Conservation (phyloP, 1,140 invertebrate species). For the Trachelipus rathkii region DNA sequence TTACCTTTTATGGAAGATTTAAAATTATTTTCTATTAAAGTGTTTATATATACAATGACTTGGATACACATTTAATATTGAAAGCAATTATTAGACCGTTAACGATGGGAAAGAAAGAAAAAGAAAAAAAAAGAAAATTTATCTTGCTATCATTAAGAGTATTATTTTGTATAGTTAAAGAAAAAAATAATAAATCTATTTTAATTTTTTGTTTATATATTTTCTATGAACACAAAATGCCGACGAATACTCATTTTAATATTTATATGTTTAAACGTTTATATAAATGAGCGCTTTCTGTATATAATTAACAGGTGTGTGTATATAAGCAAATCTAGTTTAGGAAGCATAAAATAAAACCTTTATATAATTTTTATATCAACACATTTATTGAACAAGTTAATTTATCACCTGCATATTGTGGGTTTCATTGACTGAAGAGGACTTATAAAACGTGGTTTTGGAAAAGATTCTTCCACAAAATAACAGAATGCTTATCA, state of each 20-base stretch:
- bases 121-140: background rate
- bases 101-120: background rate
- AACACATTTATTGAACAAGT: background rate
- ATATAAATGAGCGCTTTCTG: background rate
- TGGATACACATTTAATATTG: too few species aligned
- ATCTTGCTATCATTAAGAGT: background rate
- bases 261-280: background rate
- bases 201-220: slow-evolving; percentile 12
- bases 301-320: background rate
- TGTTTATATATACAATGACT: background rate
- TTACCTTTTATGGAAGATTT: background rate
- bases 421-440: background rate
- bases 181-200: slow-evolving; percentile 10
- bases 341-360: background rate
- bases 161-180: slow-evolving; percentile 12
- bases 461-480: background rate
- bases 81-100: too few species aligned
- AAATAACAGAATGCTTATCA: background rate
- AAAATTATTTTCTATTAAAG: background rate
- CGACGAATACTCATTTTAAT: background rate
- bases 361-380: background rate
- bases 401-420: background rate
- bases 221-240: background rate
- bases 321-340: background rate
- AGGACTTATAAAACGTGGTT: background rate